A percentile compares a stretch with the other conserved stretches of the same genome.
These are phyloP conservation scores for Microtus montanus DNA, from an alignment of 2,113 vertebrate species.

Conservation along the genomic window DNA sequence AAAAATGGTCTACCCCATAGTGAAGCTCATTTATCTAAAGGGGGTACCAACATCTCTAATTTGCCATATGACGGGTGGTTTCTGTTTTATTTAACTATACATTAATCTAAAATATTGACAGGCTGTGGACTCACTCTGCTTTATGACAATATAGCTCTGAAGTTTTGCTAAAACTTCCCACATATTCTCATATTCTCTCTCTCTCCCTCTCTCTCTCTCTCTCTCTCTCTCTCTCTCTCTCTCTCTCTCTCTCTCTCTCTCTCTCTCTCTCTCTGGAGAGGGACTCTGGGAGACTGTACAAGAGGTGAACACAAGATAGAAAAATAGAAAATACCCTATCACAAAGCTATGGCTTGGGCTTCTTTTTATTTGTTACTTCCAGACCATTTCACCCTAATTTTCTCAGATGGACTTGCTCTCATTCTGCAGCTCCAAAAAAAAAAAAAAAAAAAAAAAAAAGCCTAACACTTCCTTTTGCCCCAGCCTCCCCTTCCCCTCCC, in stretches of 20 bases:
- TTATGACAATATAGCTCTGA: neutral
- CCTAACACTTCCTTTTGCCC: neutral
- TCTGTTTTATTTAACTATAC: neutral
- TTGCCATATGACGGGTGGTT: neutral
- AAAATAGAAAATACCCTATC: neutral
- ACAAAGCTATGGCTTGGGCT: no score
- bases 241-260: no score
- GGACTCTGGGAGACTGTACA: neutral
- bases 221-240: neutral
- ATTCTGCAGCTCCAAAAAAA: neutral
- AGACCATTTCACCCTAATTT: neutral
- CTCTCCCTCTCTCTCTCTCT: neutral
- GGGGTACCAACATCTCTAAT: neutral
- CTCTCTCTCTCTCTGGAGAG: no score
- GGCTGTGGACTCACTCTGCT: neutral
- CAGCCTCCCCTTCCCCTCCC: no score
- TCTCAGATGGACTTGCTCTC: neutral
- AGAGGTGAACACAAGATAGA: neutral
- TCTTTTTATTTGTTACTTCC: neutral
- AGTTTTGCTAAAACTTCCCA: neutral
- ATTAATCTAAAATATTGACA: constrained; percentile 15
- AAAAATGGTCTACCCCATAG: neutral
- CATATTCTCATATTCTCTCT: no score
- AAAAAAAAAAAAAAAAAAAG: no score
- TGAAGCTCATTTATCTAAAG: constrained; percentile 30